phyloP scores from a whole-genome alignment of 2,888 invertebrate genomes.

The Ceriagrion tenellum region DNA sequence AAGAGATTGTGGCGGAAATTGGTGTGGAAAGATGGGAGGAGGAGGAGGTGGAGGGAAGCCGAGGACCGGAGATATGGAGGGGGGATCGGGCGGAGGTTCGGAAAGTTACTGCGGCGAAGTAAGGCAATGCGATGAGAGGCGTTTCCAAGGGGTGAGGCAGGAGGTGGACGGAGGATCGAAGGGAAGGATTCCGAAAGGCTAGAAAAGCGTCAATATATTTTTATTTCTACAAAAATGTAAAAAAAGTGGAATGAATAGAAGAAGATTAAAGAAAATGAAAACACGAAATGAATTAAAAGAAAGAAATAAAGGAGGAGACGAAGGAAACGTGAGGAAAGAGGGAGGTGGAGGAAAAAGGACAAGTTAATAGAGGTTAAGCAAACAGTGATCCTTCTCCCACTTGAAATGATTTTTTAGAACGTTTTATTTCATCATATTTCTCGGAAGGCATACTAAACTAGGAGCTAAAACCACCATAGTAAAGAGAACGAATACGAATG shows the following conservation, averaged over 20 bases:
- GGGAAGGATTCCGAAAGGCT: neutral
- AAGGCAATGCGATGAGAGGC: neutral
- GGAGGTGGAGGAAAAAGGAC: neutral
- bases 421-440: neutral
- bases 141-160: neutral
- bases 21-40: conserved; percentile 22
- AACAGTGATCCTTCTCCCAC: conserved; percentile 49
- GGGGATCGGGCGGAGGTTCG: neutral
- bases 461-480: neutral
- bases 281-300: neutral
- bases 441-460: neutral
- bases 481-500: neutral
- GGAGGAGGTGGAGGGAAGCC: neutral
- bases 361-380: conserved; percentile 51
- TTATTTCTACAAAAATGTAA: neutral
- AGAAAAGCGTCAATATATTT: neutral
- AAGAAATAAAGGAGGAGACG: neutral
- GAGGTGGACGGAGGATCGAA: neutral
- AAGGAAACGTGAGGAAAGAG: too few species aligned
- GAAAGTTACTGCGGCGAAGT: too few species aligned
- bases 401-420: neutral
- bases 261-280: neutral
- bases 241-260: neutral
- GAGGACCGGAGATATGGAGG: neutral
- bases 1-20: conserved; percentile 65